Percentiles rank a stretch among this genome's conserved stretches.
phyloP scores from a whole-genome alignment of 2,888 invertebrate genomes.

The Altica lythri region DNA sequence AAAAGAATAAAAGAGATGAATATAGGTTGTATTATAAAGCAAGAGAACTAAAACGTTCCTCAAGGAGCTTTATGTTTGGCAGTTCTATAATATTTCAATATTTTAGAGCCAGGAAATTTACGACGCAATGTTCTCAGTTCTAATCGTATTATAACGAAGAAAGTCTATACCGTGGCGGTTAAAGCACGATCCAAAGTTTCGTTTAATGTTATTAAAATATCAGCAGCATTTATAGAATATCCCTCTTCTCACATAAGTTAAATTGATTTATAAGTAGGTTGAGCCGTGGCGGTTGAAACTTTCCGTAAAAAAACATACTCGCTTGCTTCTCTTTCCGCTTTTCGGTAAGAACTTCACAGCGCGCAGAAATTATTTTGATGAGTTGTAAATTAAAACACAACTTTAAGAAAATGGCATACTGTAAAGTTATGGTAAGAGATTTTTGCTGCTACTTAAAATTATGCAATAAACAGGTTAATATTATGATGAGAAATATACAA shows the following conservation, averaged over 20 bases:
- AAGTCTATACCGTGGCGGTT: not conserved
- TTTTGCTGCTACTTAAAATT: no score
- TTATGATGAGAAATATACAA: no score
- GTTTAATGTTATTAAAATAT: conserved; percentile 13
- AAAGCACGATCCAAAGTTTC: conserved; percentile 3
- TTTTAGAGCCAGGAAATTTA: conserved; percentile 4
- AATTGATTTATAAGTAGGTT: conserved; percentile 19
- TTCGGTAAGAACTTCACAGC: not conserved
- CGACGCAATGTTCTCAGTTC: conserved; percentile 1
- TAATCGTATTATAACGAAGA: conserved; percentile 2
- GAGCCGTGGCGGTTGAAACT: conserved; percentile 7
- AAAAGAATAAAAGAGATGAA: no score
- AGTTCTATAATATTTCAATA: conserved; percentile 3
- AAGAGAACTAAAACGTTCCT: no score
- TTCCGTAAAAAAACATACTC: not conserved
- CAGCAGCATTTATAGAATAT: conserved; percentile 10
- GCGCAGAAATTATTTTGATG: conserved; percentile 1
- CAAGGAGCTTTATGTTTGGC: not conserved
- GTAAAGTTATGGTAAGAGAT: no score
- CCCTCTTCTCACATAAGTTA: conserved; percentile 16
- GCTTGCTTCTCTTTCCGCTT: not conserved
- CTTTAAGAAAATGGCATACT: no score
- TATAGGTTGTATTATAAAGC: no score
- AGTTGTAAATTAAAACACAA: conserved; percentile 13
- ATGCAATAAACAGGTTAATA: no score